Evolutionary conservation across 2,888 invertebrate species (phyloP).

Genomic region (Thera obeliscata): DNA sequence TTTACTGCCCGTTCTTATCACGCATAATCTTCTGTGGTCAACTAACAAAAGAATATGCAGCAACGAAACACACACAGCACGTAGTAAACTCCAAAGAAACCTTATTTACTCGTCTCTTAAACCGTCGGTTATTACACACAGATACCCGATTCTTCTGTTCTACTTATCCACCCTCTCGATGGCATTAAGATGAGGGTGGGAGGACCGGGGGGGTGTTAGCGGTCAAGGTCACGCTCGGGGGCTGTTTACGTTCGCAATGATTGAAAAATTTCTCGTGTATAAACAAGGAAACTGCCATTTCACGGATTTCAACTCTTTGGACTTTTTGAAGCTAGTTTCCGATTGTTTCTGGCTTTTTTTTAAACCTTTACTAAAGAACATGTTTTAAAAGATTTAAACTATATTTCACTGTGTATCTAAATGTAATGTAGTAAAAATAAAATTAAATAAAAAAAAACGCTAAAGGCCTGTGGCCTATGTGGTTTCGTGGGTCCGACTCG

Average conservation of each 20-base stretch:
- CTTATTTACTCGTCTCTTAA: not conserved
- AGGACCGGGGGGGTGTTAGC: not conserved
- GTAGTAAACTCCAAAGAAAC: not conserved
- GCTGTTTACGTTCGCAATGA: slow-evolving; percentile 18
- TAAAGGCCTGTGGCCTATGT: no score
- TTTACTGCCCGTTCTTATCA: no score
- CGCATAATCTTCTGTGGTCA: no score
- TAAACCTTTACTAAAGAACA: no score
- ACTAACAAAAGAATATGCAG: no score
- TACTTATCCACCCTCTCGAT: slow-evolving; percentile 11
- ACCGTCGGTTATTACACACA: not conserved
- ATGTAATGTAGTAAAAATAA: no score
- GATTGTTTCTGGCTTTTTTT: not conserved
- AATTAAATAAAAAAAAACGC: no score
- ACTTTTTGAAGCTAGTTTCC: not conserved
- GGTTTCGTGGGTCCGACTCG: no score
- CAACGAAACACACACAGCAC: no score
- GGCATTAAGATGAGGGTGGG: slow-evolving; percentile 23
- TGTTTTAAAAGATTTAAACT: no score
- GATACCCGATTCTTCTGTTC: slow-evolving; percentile 11
- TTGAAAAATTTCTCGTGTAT: slow-evolving; percentile 6
- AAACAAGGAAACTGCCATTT: not conserved
- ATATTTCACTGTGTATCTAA: no score
- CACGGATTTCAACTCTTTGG: not conserved
- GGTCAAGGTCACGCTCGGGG: slow-evolving; percentile 26